Base-by-base conservation (phyloP, 1,140 invertebrate species). In the Drosophila baimaii region DNA sequence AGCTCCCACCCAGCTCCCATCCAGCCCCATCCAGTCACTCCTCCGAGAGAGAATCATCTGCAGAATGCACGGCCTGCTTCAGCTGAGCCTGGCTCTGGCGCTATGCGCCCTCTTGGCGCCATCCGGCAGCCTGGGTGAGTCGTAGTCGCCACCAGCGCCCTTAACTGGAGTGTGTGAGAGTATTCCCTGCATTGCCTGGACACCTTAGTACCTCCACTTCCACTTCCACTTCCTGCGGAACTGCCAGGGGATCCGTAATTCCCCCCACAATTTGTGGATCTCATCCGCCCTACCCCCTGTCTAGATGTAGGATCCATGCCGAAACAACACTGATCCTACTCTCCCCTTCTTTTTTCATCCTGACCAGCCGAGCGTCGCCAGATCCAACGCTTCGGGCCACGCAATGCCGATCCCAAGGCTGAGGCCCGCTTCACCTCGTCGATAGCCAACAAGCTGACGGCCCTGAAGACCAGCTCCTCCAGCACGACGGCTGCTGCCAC, bases 381-480 rank as follows among this genome's bases (percentile, higher is more conserved):
- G 17, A 46, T 39, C 49, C 77, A 77, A 31, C 81, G 81, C 13
- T 7, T 81, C n/a, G 23, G 47, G 64, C 2, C 47, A 68, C 77
- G 75, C 5, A 47, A 43, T 2, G 43, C 76, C 43, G 71, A 54
- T 1, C n/a, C n/a, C 5, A 9, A 21, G 15, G 31, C 64, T 6
- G 62, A 91, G 58, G 81, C 68, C 2, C 77, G 86, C 4, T 83
- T 91, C 70, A 76, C 69, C 23, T 59, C 71, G 0, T 39, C 62
- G 17, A 58, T 90, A 0, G 27, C 88, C 58, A 81, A 89, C 58
- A 88, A 86, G 55, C 54, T 91, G 7, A 64, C 47, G 52, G 3
- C 56, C 0, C 33, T 82, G 8, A 88, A 79, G 39, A 37, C 63
- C 3, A 56, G 12, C 35, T 52, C 62, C 2, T 72, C 75, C 0